Base-by-base conservation (phyloP, 2,797 vertebrate genomes). In the Acanthurus tractus region DNA sequence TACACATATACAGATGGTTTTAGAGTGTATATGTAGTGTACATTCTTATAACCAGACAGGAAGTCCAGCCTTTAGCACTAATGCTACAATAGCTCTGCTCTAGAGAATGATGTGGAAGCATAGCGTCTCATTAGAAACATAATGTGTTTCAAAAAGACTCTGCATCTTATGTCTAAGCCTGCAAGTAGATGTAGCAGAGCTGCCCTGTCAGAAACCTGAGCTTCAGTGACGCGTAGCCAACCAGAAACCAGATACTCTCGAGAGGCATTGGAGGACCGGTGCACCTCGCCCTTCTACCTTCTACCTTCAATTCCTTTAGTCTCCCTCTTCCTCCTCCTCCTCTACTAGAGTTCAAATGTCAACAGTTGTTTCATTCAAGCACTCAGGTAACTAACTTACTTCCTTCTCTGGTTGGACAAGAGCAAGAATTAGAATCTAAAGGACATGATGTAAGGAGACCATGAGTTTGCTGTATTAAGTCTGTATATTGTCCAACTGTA, bases 231-330 rank as follows among this genome's bases (percentile, higher is more conserved):
- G 77, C 73, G 29, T 80, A 74, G 79, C 81, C 52, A 69, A 62
- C 84, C 80, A 85, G 94, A 91, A 89, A 95, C 87, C 68, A 69
- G 90, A 95, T 88, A 94, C 93, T 71, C 90, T 92, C 82, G 74
- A 92, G 86, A 94, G 92, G 87, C 85, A 87, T 9, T 81, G 78
- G 55, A 91, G 84, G 89, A 91, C 84, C 63, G 42, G 80, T 82
- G 85, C 86, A 58, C 82, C 80, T 85, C 70, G 53, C 71, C 76
- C 66, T 78, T 76, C 70, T 70, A 36, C 81, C 82, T 72, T 61
- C 83, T 82, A 75, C 67, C 73, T 76, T 79, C 67, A 78, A 72
- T 81, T 79, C 77, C 62, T 75, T 66, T 61, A 45, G 71, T 81
- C 67, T 57, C 71, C 63, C 44, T 46, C 3, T 40, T 49, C 50